Conservation (phyloP, 2,888 invertebrate species). For the Drosophila atroscutellata region DNA sequence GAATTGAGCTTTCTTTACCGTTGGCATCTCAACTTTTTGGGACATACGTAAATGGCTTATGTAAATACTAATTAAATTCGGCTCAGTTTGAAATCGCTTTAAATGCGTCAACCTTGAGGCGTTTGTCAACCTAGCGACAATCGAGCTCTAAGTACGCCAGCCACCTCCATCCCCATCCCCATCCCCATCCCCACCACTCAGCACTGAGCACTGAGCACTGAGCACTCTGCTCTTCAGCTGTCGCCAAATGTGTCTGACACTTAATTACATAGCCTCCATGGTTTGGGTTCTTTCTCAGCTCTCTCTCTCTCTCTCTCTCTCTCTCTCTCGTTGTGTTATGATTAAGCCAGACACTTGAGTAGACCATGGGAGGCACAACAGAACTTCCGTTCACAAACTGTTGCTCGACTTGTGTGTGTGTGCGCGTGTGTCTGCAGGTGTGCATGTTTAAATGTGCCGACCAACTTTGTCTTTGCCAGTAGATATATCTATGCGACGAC, state of each 20-base stretch:
- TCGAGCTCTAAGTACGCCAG: background rate
- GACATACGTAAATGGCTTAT: background rate
- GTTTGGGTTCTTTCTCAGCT: conserved; percentile 5
- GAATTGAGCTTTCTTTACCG: background rate
- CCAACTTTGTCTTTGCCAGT: conserved; percentile 2
- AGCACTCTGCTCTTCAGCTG: background rate
- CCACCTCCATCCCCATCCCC: background rate
- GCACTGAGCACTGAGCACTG: background rate
- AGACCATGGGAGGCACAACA: conserved; percentile 4
- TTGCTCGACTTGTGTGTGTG: conserved; percentile 11
- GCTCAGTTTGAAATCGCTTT: background rate
- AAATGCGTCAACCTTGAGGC: background rate
- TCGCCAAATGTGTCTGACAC: conserved; percentile 42
- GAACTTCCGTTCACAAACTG: conserved; percentile 4
- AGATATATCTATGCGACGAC: background rate
- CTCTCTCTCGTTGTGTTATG: conserved; percentile 33
- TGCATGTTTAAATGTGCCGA: background rate
- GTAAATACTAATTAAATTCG: conserved; percentile 5
- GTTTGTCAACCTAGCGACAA: background rate
- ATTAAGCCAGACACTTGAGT: conserved; percentile 45
- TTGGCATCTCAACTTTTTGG: background rate
- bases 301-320: conserved; percentile 3
- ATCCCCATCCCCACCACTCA: background rate
- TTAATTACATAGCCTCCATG: conserved; percentile 51
- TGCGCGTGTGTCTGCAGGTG: background rate